Evolutionary conservation across 2,888 invertebrate species (phyloP), one percentile per base, ranked within the genome.

Genomic region (Buathra laborator): DNA sequence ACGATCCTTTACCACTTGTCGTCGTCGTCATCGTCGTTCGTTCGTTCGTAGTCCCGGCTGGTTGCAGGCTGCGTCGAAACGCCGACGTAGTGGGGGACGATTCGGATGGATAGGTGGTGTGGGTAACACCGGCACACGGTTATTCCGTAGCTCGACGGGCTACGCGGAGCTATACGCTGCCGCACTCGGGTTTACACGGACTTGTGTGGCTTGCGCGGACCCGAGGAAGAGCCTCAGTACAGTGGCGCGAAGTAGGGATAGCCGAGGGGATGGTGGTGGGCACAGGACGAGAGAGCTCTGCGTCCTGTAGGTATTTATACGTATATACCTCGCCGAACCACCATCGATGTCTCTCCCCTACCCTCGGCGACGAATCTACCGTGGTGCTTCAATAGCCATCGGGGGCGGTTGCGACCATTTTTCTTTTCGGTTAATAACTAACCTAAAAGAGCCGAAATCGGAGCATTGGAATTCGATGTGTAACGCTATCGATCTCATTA

Each of bases 1-100:
- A 88, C 90, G 86, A 83, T 83, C 85, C 89, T 86, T 85, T 90
- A 89, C 89, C 88, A 85, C 90, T 89, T 84, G 88, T 83, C 80
- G 71, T 81, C 48, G 59, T 75, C 48, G 46, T 70, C 70, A 59
- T 32, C 62, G 66, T 32, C 56, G 37, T 9, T 37, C 37, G 37
- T 9, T 37, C 37, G 37, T 9, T 32, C 78, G 53, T 51, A 43
- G 67, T 56, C 46, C 51, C 53, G 51, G 75, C 53, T n/a, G 12
- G 48, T 62, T 68, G 43, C 75, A 67, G 46, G 70, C 59, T 64
- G 46, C 64, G 70, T 59, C 72, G 66, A 67, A 10, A 43, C 32
- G 67, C 16, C n/a, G 10, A n/a, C 29, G 24, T 4, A 71, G 51
- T n/a, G 76, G 84, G 37, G 85, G 68, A 86, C 72, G 16, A 46